Conservation (phyloP, 2,888 invertebrate species). For the Hartigia nigra region DNA sequence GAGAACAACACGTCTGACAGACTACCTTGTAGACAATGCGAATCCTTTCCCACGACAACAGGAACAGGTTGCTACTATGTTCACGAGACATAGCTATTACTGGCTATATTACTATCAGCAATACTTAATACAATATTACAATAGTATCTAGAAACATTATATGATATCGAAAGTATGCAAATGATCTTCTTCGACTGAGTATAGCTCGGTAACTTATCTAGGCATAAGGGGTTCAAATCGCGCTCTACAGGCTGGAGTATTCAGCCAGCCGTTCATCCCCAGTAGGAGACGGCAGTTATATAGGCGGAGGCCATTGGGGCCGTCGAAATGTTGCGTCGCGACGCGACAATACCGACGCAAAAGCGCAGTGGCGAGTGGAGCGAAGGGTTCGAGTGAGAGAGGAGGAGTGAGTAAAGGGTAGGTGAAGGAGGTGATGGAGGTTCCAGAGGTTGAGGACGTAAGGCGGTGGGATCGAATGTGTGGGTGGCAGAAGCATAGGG, state of each 20-base stretch:
- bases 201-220: not conserved
- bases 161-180: not conserved
- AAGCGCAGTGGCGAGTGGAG: constrained; percentile 29
- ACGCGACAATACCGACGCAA: constrained; percentile 23
- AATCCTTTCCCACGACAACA: not conserved
- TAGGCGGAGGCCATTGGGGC: not conserved
- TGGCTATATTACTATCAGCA: not conserved
- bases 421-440: constrained; percentile 16
- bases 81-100: not conserved
- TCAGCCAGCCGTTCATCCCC: not conserved
- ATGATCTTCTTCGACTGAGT: not conserved
- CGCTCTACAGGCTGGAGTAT: not conserved
- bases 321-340: not conserved
- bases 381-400: constrained; percentile 18
- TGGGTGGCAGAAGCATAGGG: constrained; percentile 50
- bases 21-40: not conserved
- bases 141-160: not conserved
- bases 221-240: not conserved
- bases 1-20: not conserved
- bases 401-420: constrained; percentile 10
- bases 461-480: constrained; percentile 36
- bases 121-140: not conserved
- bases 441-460: constrained; percentile 15
- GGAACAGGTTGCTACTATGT: not conserved
- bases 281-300: not conserved